A percentile compares a stretch with the other conserved stretches of the same genome.
Evolutionary conservation across 2,888 invertebrate species (phyloP).

Genomic region (Xylophagus ater): DNA sequence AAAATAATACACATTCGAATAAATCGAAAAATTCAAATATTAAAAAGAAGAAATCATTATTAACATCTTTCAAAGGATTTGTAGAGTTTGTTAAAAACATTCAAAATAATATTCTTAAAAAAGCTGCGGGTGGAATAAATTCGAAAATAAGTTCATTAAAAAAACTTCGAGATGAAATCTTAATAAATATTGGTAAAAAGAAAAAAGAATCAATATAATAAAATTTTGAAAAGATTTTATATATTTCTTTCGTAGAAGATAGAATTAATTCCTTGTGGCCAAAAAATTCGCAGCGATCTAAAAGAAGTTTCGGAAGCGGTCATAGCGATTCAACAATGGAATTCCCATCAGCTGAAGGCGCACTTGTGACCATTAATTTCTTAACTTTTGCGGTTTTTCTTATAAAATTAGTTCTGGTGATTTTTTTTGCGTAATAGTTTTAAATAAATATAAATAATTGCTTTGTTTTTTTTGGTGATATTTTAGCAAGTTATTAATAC

Average conservation of each 20-base stretch:
- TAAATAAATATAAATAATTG: slow-evolving; percentile 4
- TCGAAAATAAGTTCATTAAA: slow-evolving; percentile 33
- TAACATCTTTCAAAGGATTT: slow-evolving; percentile 32
- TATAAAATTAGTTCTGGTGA: slow-evolving; percentile 71
- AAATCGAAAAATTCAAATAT: not conserved
- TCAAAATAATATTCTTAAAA: slow-evolving; percentile 29
- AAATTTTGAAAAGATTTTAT: too few relatives aligned
- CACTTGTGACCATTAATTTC: slow-evolving; percentile 73
- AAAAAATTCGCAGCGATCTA: too few relatives aligned
- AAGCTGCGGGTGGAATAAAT: slow-evolving; percentile 27
- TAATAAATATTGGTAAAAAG: slow-evolving; percentile 54
- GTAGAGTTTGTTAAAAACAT: slow-evolving; percentile 31
- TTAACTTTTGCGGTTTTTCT: slow-evolving; percentile 76
- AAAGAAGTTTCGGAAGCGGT: too few relatives aligned
- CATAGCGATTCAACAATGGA: slow-evolving; percentile 53
- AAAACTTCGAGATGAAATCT: slow-evolving; percentile 41
- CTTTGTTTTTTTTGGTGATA: slow-evolving; percentile 10
- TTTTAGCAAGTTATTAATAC: slow-evolving; percentile 57
- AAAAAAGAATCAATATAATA: too few relatives aligned
- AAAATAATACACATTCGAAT: not conserved
- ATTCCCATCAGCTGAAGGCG: slow-evolving; percentile 70
- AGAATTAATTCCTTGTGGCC: slow-evolving; percentile 44
- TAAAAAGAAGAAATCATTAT: slow-evolving; percentile 1
- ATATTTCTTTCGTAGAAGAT: slow-evolving; percentile 40
- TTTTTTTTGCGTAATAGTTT: too few relatives aligned